phyloP scores from a whole-genome alignment of 1,140 invertebrate species.

The Neomicropteryx cornuta region DNA sequence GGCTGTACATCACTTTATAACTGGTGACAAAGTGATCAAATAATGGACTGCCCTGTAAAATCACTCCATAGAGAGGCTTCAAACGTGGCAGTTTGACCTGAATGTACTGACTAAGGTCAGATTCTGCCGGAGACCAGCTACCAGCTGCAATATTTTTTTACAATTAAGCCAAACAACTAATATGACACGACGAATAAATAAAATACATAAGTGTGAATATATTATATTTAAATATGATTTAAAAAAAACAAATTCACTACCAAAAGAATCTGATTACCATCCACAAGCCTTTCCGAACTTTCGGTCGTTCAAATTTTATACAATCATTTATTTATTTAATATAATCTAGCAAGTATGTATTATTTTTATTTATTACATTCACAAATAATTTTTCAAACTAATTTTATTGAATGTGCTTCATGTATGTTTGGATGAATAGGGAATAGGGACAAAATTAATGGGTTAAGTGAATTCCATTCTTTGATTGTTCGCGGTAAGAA shows the following conservation, averaged over 20 bases:
- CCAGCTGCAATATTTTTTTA: slow-evolving; percentile 25
- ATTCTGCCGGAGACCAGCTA: slow-evolving; percentile 50
- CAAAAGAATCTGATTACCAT: too few species aligned
- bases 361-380: too few species aligned
- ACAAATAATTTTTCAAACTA: too few species aligned
- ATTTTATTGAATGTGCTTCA: too few species aligned
- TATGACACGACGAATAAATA: not conserved
- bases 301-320: too few species aligned
- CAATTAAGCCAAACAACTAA: not conserved
- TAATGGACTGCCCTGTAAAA: slow-evolving; percentile 51
- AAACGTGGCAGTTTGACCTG: slow-evolving; percentile 51
- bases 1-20: slow-evolving; percentile 58
- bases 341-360: too few species aligned
- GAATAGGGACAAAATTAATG: too few species aligned
- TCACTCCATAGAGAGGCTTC: slow-evolving; percentile 60
- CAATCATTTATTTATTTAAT: too few species aligned
- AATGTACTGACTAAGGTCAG: slow-evolving; percentile 52
- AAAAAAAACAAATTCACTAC: not conserved
- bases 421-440: too few species aligned
- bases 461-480: too few species aligned
- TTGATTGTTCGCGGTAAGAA: too few species aligned
- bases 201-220: not conserved
- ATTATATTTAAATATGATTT: not conserved
- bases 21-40: slow-evolving; percentile 64
- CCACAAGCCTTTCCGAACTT: too few species aligned